Base-by-base conservation (phyloP, 2,888 invertebrate species). In the Coleophora flavipennella region DNA sequence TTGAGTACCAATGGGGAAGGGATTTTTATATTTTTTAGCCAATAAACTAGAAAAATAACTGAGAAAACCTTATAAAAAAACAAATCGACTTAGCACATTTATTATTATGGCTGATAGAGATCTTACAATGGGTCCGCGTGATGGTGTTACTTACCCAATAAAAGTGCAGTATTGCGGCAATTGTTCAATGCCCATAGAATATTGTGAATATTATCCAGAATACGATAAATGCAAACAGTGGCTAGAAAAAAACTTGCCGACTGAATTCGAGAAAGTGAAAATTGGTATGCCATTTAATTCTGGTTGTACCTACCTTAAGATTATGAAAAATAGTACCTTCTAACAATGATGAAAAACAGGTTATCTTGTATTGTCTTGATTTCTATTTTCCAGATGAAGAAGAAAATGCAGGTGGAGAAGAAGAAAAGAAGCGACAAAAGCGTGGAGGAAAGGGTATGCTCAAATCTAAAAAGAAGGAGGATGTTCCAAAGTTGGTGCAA, bases 181-280 rank as follows among this genome's bases (percentile, higher is more conserved):
- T 74, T 96, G 96, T 84, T 91, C 93, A 45, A 92, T 96, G 90
- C 96, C 96, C n/a, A 92, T 95, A 66, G 96, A 96, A 93, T 99
- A 98, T 72, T 99, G 99, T 76, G 98, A 99, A 86, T 97, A 95
- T 76, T 97, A 97, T 78, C 98, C 98, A 8, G 96, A 96, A 73
- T 96, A 95, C 70, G 98, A 97, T 49, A 96, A 96, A 79, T 99
- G 99, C 71, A 96, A 97, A 72, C 92, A 92, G 51, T 99, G 99
- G 99, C 79, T 99, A 49, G 96, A 97, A 75, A 93, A 93, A 61
- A 91, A 98, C 85, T 84, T 99, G 49, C 98, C 99, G 1, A 92
- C 92, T 34, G 94, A 97, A 71, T 96, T 98, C 72, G 94, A 95
- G 62, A 94, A 94, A 77, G 90, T 94, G 1, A 92, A 92, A 84